Conservation (phyloP, 2,797 vertebrate genomes). For the Chlorospingus flavigularis region DNA sequence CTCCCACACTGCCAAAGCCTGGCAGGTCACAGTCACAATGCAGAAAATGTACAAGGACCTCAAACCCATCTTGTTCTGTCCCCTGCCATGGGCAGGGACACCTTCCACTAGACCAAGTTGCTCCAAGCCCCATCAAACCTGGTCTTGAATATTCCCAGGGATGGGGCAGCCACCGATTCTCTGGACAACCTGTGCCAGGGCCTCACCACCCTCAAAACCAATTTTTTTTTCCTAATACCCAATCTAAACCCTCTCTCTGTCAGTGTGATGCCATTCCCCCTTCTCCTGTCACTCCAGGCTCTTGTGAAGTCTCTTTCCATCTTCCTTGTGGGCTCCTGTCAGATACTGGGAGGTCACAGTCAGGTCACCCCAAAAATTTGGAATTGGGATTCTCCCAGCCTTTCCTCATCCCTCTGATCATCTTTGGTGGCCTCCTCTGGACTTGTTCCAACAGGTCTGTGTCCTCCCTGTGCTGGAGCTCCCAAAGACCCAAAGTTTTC, state of each 20-base stretch:
- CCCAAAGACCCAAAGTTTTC: rapidly evolving
- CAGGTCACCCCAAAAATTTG: neutral
- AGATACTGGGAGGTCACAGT: neutral
- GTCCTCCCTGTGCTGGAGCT: neutral
- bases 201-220: neutral
- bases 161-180: neutral
- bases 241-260: neutral
- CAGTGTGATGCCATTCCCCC: neutral
- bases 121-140: neutral
- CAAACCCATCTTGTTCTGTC: neutral
- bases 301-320: too few species aligned
- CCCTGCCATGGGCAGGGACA: neutral
- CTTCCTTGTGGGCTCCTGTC: neutral
- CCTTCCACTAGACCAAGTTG: neutral
- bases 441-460: neutral
- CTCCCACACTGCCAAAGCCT: neutral
- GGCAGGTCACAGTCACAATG: neutral
- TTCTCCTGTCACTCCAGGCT: neutral
- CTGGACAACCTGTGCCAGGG: neutral
- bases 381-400: neutral
- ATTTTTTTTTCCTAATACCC: neutral
- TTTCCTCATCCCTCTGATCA: neutral
- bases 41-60: neutral
- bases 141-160: neutral
- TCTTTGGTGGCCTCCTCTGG: neutral